Evolutionary conservation across 2,113 vertebrate species (phyloP).

Genomic region (Poeciliopsis turrubarensis): DNA sequence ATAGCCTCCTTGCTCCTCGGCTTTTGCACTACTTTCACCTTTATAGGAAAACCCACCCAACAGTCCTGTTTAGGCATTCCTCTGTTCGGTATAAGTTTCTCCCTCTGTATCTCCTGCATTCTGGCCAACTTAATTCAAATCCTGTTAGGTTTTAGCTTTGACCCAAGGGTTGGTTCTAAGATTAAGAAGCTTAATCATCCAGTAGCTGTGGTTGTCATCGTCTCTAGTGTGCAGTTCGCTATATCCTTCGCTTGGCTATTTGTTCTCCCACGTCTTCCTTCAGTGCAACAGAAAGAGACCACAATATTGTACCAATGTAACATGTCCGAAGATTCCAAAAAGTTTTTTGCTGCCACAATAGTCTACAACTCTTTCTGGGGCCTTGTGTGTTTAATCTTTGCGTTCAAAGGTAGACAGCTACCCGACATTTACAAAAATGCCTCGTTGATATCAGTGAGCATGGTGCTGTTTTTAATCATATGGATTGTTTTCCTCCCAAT

Average conservation of each 20-base stretch:
- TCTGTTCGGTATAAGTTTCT: slow-evolving; percentile 58
- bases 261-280: not conserved
- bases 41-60: slow-evolving; percentile 24
- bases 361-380: slow-evolving; percentile 52
- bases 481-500: slow-evolving; percentile 86
- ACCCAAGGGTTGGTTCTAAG: slow-evolving; percentile 2
- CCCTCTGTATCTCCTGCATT: slow-evolving; percentile 70
- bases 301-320: slow-evolving; percentile 38
- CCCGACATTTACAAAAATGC: slow-evolving; percentile 75
- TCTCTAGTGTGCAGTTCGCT: slow-evolving; percentile 50
- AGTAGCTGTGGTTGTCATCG: slow-evolving; percentile 19
- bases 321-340: accelerated
- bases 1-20: slow-evolving; percentile 59
- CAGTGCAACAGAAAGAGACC: accelerated
- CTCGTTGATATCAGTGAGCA: slow-evolving; percentile 55
- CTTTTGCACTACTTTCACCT: slow-evolving; percentile 49
- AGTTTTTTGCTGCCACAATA: slow-evolving; percentile 39
- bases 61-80: slow-evolving; percentile 30
- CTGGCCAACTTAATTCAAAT: slow-evolving; percentile 74
- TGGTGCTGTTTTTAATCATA: slow-evolving; percentile 62
- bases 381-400: slow-evolving; percentile 60
- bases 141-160: slow-evolving; percentile 62
- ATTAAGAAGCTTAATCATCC: slow-evolving; percentile 59
- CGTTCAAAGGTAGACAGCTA: slow-evolving; percentile 58
- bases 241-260: slow-evolving; percentile 59